phyloP scores from a whole-genome alignment of 2,113 vertebrate genomes.

The Corapipo altera region DNA sequence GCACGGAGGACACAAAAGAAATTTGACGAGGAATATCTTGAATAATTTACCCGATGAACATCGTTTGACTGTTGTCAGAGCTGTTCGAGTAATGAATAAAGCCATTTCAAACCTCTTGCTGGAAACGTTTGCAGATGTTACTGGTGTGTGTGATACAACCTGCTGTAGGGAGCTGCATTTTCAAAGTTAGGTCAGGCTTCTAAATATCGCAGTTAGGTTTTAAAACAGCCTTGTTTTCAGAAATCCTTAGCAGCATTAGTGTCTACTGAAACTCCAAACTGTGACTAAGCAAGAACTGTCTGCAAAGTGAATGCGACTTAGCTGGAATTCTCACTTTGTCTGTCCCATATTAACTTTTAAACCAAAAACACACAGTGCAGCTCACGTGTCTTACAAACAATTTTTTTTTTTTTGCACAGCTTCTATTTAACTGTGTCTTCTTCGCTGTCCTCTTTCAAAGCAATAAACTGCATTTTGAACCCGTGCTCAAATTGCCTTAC shows the following conservation, averaged over 20 bases:
- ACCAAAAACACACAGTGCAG: background rate
- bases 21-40: background rate
- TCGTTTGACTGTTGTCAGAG: background rate
- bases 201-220: background rate
- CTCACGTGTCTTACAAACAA: background rate
- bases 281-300: background rate
- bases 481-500: background rate
- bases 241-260: background rate
- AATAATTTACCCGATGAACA: background rate
- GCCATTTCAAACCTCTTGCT: background rate
- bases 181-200: background rate
- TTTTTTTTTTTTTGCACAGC: no score
- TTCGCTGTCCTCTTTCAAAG: background rate
- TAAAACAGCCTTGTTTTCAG: background rate
- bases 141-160: background rate
- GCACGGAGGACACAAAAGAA: background rate
- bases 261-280: background rate
- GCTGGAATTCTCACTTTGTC: background rate
- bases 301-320: background rate
- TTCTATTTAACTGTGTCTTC: background rate
- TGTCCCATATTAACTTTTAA: background rate
- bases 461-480: background rate
- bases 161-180: background rate
- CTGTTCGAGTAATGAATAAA: background rate
- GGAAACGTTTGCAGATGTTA: background rate